Percentiles rank a stretch among this genome's conserved stretches.
phyloP scores from a whole-genome alignment of 2,797 vertebrate genomes.

The Silurus lanzhouensis region DNA sequence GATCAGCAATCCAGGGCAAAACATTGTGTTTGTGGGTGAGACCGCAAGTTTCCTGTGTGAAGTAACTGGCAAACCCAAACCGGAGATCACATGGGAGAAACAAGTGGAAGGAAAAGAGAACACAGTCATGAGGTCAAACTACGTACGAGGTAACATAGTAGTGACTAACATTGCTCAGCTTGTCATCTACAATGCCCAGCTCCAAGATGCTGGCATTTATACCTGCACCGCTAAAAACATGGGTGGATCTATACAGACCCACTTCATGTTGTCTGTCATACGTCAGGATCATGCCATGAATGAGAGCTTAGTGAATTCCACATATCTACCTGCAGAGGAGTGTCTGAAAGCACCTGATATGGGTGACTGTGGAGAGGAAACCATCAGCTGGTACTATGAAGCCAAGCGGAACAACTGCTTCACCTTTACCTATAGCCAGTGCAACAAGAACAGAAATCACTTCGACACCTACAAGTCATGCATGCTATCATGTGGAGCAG shows the following conservation, averaged over 20 bases:
- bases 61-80: slow-evolving; percentile 87
- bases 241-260: slow-evolving; percentile 80
- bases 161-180: slow-evolving; percentile 97
- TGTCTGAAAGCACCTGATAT: slow-evolving; percentile 89
- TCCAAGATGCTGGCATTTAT: slow-evolving; percentile 89
- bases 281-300: slow-evolving; percentile 72
- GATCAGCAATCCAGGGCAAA: slow-evolving; percentile 80
- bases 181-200: slow-evolving; percentile 93
- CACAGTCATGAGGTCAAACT: slow-evolving; percentile 88
- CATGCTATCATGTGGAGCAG: slow-evolving; percentile 87
- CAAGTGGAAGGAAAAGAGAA: slow-evolving; percentile 88
- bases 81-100: slow-evolving; percentile 95
- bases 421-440: slow-evolving; percentile 91
- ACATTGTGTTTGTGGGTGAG: slow-evolving; percentile 86
- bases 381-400: slow-evolving; percentile 92
- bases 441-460: slow-evolving; percentile 90
- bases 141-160: slow-evolving; percentile 88
- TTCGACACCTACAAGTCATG: slow-evolving; percentile 89
- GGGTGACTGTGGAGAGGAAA: slow-evolving; percentile 90
- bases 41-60: slow-evolving; percentile 96
- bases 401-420: slow-evolving; percentile 95
- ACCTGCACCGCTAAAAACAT: slow-evolving; percentile 89
- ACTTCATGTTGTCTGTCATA: slow-evolving; percentile 88
- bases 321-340: slow-evolving; percentile 79
- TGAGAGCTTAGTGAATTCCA: slow-evolving; percentile 74